A percentile compares a stretch with the other conserved stretches of the same genome.
Conservation (phyloP, 2,888 invertebrate species). For the Brachyptera risi region DNA sequence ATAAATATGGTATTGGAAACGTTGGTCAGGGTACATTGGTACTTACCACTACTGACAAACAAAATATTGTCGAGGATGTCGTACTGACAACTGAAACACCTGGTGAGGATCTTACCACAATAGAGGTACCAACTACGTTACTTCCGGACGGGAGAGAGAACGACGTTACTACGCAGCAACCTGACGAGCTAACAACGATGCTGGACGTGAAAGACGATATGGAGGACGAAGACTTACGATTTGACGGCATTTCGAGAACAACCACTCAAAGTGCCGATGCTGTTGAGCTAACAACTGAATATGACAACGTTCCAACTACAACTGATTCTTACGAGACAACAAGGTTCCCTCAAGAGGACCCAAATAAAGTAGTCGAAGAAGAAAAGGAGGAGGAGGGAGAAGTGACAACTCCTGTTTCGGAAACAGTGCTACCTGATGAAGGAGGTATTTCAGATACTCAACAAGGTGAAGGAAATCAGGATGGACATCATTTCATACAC, state of each 20-base stretch:
- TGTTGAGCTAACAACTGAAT: neutral
- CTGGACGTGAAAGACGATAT: neutral
- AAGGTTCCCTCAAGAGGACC: neutral
- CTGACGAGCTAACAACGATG: neutral
- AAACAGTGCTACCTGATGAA: neutral
- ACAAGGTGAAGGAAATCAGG: too few species aligned
- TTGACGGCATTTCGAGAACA: neutral
- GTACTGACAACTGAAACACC: neutral
- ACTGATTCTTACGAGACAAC: constrained; percentile 1
- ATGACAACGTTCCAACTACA: neutral
- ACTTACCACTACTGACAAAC: too few species aligned
- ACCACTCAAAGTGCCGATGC: neutral
- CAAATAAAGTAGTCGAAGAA: neutral
- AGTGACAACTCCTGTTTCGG: neutral
- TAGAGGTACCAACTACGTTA: constrained; percentile 15
- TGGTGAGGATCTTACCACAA: neutral
- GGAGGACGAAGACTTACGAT: neutral
- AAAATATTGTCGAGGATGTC: neutral
- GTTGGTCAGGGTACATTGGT: too few species aligned
- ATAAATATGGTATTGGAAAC: neutral
- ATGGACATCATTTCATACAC: neutral
- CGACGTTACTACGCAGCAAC: neutral
- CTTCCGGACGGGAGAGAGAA: neutral
- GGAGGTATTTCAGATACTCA: neutral
- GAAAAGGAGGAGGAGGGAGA: constrained; percentile 5